Percentiles rank a stretch among this genome's conserved stretches.
These are phyloP conservation scores for Amyelois transitella DNA, from an alignment of 1,140 invertebrate genomes.

Conservation along the genomic window DNA sequence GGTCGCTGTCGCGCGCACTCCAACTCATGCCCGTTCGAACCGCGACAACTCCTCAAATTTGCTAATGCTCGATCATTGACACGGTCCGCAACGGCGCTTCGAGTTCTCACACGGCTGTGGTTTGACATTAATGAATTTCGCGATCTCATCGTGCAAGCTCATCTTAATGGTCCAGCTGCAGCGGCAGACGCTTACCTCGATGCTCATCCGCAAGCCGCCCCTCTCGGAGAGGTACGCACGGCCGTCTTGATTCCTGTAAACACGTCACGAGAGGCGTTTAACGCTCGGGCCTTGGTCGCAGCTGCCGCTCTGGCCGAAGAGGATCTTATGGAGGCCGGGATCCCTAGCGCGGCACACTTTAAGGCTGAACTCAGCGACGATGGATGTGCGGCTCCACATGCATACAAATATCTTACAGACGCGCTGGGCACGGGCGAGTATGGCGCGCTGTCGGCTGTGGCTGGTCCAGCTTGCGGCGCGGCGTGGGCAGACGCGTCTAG, in stretches of 20 bases:
- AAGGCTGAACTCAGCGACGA: slow-evolving; percentile 45
- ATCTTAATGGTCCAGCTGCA: background rate
- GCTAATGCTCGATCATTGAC: slow-evolving; percentile 29
- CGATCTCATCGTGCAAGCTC: slow-evolving; percentile 18
- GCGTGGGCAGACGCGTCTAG: slow-evolving; percentile 46
- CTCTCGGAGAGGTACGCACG: slow-evolving; percentile 26
- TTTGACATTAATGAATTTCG: slow-evolving; percentile 14
- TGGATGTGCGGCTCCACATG: slow-evolving; percentile 34
- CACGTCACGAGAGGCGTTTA: slow-evolving; percentile 26
- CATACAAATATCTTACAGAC: slow-evolving; percentile 42
- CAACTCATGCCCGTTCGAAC: slow-evolving; percentile 38
- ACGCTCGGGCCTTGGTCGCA: slow-evolving; percentile 23
- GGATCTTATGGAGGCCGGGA: slow-evolving; percentile 15
- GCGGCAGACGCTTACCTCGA: slow-evolving; percentile 20
- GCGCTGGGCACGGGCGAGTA: slow-evolving; percentile 39
- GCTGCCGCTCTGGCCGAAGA: slow-evolving; percentile 32
- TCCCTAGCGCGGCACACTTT: slow-evolving; percentile 12
- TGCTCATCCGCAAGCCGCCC: slow-evolving; percentile 17
- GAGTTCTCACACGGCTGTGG: slow-evolving; percentile 19
- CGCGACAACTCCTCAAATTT: slow-evolving; percentile 35
- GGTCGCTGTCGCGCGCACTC: background rate
- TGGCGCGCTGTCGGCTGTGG: slow-evolving; percentile 41
- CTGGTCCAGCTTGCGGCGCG: slow-evolving; percentile 50
- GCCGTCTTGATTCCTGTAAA: slow-evolving; percentile 29
- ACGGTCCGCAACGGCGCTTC: slow-evolving; percentile 22